Percentiles rank a stretch among this genome's conserved stretches.
Evolutionary conservation across 2,113 vertebrate genomes (phyloP).

Genomic region (Circaetus cinerascens): DNA sequence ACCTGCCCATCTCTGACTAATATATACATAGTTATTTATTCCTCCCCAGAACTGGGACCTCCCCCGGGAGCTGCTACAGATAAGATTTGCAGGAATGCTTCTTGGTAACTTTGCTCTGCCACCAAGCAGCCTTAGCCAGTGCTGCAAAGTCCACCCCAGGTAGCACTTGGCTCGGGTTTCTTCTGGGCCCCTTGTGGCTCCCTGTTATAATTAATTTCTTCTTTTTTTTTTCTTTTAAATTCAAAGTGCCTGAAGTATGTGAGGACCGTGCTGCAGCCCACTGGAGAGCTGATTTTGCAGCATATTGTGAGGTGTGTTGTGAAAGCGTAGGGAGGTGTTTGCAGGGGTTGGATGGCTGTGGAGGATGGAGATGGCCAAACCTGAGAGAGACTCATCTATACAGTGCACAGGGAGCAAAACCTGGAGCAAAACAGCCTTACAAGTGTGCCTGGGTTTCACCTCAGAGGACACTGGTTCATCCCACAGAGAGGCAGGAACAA

Average conservation of each 20-base stretch:
- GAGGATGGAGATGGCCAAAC: not conserved
- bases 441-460: not conserved
- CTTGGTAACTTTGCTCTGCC: not conserved
- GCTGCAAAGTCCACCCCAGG: not conserved
- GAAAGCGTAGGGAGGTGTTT: not conserved
- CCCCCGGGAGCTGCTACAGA: not conserved
- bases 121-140: not conserved
- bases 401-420: not conserved
- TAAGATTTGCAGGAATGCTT: not conserved
- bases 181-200: accelerated
- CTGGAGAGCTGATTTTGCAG: not conserved
- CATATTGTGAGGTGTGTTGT: not conserved
- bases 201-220: not conserved
- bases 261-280: accelerated
- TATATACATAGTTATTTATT: not conserved
- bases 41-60: not conserved
- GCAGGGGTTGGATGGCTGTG: not conserved
- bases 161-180: not conserved
- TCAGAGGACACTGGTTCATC: not conserved
- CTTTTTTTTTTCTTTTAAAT: not conserved
- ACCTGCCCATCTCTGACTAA: conserved; percentile 38
- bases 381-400: not conserved
- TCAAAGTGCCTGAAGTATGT: not conserved
- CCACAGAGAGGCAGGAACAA: not conserved
- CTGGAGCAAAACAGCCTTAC: not conserved